Conservation (phyloP, 2,797 vertebrate genomes). For the Enteromius anoplus region DNA sequence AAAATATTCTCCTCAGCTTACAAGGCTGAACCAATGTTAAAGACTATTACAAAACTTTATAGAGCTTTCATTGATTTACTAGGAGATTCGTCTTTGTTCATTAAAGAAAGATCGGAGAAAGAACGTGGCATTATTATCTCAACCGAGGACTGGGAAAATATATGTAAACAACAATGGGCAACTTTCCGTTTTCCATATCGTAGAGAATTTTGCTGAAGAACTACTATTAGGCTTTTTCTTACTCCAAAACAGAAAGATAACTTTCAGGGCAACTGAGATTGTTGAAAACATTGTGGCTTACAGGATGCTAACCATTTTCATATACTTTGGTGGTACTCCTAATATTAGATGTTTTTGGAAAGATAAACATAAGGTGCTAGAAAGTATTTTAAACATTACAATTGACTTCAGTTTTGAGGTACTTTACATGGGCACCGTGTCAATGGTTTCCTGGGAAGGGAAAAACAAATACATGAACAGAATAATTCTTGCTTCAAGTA, state of each 20-base stretch:
- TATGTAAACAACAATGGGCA: neutral
- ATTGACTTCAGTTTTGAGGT: neutral
- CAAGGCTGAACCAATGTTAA: no score
- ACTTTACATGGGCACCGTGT: neutral
- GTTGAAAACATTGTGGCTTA: neutral
- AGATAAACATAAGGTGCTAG: neutral
- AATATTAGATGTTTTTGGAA: neutral
- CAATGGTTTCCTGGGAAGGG: neutral
- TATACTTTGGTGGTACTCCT: neutral
- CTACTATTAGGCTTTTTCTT: neutral
- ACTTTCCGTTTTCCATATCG: neutral
- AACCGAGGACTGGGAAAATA: neutral
- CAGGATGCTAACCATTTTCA: neutral
- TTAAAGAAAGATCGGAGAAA: no score
- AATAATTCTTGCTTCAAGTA: no score
- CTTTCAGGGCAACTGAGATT: neutral
- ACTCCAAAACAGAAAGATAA: neutral
- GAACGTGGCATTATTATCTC: no score
- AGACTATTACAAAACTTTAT: no score
- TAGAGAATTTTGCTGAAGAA: conserved; percentile 6
- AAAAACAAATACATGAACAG: no score
- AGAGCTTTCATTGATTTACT: no score
- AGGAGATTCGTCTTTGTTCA: no score
- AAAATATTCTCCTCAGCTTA: no score
- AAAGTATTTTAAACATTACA: neutral